These are phyloP conservation scores for Cladopsammia gracilis DNA, from an alignment of 64 coral and sea anemone species.

Conservation along the genomic window DNA sequence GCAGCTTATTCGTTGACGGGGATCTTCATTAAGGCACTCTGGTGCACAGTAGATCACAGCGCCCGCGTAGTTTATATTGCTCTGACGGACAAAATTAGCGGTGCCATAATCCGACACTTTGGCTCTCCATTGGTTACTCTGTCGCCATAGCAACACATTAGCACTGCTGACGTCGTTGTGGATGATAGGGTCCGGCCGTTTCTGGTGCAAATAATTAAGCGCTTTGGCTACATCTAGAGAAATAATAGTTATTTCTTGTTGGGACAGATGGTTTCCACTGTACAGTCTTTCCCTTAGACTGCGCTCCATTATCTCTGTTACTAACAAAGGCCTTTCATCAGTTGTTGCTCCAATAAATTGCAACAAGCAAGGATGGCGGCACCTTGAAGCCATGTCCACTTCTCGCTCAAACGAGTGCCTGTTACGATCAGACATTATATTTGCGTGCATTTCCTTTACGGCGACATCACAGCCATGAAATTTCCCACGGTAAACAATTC, in stretches of 20 bases:
- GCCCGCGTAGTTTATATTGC: conserved; percentile 10
- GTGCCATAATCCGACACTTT: conserved; percentile 77
- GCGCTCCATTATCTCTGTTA: conserved; percentile 64
- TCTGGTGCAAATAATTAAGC: conserved; percentile 55
- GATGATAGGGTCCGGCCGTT: conserved; percentile 51
- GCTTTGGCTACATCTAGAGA: conserved; percentile 30
- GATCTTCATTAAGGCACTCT: not conserved
- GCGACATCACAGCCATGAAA: conserved; percentile 59
- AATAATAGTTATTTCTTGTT: conserved; percentile 15
- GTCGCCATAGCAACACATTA: conserved; percentile 70
- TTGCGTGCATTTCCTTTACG: conserved; percentile 19
- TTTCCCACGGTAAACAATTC: not conserved
- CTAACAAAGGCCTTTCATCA: conserved; percentile 22
- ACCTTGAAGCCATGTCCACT: conserved; percentile 46
- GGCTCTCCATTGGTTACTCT: conserved; percentile 23
- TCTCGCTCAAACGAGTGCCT: conserved; percentile 30
- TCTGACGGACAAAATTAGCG: conserved; percentile 28
- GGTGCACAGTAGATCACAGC: conserved; percentile 27
- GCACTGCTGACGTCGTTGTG: conserved; percentile 71
- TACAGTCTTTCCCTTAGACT: conserved; percentile 24
- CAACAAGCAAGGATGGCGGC: conserved; percentile 55
- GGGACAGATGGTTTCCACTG: not conserved
- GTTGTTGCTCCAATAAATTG: conserved; percentile 77
- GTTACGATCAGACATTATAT: conserved; percentile 27
- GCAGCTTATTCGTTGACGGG: not conserved